Evolutionary conservation across 2,797 vertebrate species (phyloP).

Genomic region (Gallirallus australis): DNA sequence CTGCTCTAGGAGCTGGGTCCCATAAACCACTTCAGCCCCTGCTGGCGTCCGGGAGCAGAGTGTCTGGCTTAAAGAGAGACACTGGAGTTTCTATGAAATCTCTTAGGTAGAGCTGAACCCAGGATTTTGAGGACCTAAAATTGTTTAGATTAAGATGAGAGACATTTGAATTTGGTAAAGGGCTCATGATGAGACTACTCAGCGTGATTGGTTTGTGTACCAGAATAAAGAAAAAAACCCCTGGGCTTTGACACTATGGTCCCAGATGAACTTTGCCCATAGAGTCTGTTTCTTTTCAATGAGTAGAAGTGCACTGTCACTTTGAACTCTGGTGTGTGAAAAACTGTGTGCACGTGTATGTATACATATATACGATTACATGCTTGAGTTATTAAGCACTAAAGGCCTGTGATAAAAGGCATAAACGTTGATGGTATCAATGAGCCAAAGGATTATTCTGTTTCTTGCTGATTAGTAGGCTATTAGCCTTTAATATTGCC

Average conservation of each 20-base stretch:
- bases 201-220: not conserved
- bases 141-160: not conserved
- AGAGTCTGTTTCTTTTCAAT: not conserved
- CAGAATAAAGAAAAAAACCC: not conserved
- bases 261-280: not conserved
- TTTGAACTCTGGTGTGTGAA: not conserved
- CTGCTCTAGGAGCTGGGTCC: not conserved
- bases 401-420: not conserved
- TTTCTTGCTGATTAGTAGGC: not conserved
- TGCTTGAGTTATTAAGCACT: not conserved
- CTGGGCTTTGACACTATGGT: not conserved
- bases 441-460: not conserved
- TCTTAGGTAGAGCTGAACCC: rapidly evolving
- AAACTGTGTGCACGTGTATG: not conserved
- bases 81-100: not conserved
- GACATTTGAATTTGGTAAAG: not conserved
- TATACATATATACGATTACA: not conserved
- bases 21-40: not conserved
- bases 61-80: not conserved
- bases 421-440: not conserved
- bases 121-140: not conserved
- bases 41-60: rapidly evolving
- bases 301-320: not conserved
- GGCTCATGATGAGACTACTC: not conserved
- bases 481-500: not conserved